Percentiles rank a stretch among this genome's conserved stretches.
phyloP scores from a whole-genome alignment of 2,888 invertebrate species.

The Callyntrura sp. region DNA sequence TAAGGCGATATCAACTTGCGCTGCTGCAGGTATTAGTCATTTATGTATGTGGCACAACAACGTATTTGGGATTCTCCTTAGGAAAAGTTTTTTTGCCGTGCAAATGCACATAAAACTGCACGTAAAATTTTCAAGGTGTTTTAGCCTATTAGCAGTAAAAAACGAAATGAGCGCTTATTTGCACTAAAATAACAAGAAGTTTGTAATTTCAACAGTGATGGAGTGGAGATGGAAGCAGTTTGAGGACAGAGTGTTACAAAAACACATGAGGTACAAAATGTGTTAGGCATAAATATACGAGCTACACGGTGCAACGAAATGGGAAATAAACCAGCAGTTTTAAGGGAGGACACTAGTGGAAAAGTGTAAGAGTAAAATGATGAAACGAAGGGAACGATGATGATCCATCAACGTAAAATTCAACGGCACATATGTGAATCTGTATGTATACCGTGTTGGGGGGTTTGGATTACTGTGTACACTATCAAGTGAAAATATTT shows the following conservation, averaged over 20 bases:
- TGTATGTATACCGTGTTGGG: too few relatives aligned
- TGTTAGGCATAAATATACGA: not conserved
- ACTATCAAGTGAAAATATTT: too few relatives aligned
- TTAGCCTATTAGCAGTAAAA: conserved; percentile 74
- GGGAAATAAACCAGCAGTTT: not conserved
- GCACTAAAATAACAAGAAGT: conserved; percentile 55
- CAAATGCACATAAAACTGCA: conserved; percentile 58
- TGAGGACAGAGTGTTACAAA: conserved; percentile 57
- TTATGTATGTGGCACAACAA: not conserved
- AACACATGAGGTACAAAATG: not conserved
- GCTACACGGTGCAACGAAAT: conserved; percentile 27
- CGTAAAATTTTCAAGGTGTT: conserved; percentile 72
- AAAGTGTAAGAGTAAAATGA: too few relatives aligned
- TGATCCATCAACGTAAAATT: not conserved
- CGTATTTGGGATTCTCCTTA: conserved; percentile 1
- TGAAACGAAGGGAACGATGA: not conserved
- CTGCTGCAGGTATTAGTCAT: not conserved
- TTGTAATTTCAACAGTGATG: not conserved
- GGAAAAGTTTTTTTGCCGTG: conserved; percentile 25
- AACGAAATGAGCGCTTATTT: conserved; percentile 57
- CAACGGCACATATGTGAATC: too few relatives aligned
- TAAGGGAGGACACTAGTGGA: conserved; percentile 8
- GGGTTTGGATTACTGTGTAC: too few relatives aligned
- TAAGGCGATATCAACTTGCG: too few relatives aligned
- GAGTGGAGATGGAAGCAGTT: conserved; percentile 13